Base-by-base conservation (phyloP, 2,888 invertebrate genomes). In the Phyllotreta striolata region DNA sequence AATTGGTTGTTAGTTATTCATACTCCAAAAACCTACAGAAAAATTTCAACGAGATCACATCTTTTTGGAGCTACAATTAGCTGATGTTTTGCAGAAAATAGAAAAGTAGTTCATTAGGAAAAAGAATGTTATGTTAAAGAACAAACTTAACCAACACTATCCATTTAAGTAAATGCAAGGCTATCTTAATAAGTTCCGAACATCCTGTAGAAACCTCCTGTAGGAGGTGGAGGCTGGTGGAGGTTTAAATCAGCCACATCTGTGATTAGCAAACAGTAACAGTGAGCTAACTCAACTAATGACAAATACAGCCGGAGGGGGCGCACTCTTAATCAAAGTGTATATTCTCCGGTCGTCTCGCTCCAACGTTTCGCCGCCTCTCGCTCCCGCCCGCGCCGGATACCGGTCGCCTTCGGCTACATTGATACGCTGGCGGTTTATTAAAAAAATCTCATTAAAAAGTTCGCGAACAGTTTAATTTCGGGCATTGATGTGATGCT, bases 221-320 rank as follows among this genome's bases (percentile, higher is more conserved):
- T 24, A 3, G 24, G 24, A 24, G 24, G 24, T 24, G 24, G 24
- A 24, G 24, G 24, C 24, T 24, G 24, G 24, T 24, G 24, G 24
- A 8, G 13, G 38, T 64, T 66, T 66, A 68, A 76, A 77, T 75
- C 75, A 75, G 77, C 77, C 78, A 77, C 79, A 81, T 81, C 81
- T 81, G 81, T 76, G 79, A 80, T 80, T 80, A 77, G 80, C 81
- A 81, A 81, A 81, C 81, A 81, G 78, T 75, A 79, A 76, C 78
- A 76, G 78, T 76, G 78, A 75, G 80, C 75, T 80, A 79, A 79
- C 79, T 76, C 75, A 76, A 75, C 77, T 81, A 81, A 81, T 81
- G 80, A 80, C 79, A 80, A 80, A 80, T 76, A 79, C 70, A 60
- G 79, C 81, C 77, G 69, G 68, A 64, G 75, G 79, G 78, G 76